A percentile compares a stretch with the other conserved stretches of the same genome.
These are phyloP conservation scores for Neosilurus hyrtlii DNA, from an alignment of 2,797 vertebrate species.

Conservation along the genomic window DNA sequence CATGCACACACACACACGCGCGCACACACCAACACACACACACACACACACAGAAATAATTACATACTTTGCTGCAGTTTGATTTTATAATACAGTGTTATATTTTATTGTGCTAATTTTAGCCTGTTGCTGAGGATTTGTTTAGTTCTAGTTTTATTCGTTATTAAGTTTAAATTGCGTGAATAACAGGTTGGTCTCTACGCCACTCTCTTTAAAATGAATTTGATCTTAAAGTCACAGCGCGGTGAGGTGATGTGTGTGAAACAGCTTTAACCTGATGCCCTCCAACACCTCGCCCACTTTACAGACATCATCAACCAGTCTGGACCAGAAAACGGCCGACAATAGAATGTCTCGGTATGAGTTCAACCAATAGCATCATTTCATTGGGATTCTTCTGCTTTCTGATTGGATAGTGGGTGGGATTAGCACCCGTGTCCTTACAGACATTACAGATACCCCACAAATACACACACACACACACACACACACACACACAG, in stretches of 20 bases:
- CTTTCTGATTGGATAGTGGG: constrained; percentile 6
- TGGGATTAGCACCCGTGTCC: constrained; percentile 7
- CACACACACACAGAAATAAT: too few species aligned
- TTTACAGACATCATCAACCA: background rate
- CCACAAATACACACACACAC: constrained; percentile 1
- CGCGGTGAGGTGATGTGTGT: background rate
- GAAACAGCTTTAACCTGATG: constrained; percentile 5
- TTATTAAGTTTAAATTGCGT: too few species aligned
- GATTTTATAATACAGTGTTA: too few species aligned
- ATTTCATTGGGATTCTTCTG: background rate
- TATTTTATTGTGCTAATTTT: too few species aligned
- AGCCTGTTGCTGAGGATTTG: too few species aligned
- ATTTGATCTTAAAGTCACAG: background rate
- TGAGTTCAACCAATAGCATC: background rate
- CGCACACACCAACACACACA: background rate
- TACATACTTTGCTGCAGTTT: too few species aligned
- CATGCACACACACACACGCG: background rate
- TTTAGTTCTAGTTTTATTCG: too few species aligned
- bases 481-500: constrained; percentile 25
- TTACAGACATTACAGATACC: constrained; percentile 5
- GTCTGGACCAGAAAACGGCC: constrained; percentile 8
- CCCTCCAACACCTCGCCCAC: background rate
- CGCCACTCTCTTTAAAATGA: background rate
- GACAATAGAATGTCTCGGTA: background rate
- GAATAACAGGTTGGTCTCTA: background rate